phyloP scores from a whole-genome alignment of 1,140 invertebrate species.

The Pentalonia nigronervosa region DNA sequence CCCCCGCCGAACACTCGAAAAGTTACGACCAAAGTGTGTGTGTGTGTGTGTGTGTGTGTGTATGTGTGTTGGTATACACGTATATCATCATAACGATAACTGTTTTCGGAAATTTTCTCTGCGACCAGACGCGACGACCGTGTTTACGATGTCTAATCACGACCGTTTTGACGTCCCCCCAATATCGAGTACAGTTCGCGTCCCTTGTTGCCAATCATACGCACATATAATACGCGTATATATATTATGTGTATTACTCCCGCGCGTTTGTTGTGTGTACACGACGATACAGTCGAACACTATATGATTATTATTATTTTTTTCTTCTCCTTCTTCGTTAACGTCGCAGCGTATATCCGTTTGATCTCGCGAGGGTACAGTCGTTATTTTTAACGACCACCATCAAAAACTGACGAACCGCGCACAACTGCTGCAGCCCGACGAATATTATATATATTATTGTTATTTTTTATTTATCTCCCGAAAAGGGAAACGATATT shows the following conservation, averaged over 20 bases:
- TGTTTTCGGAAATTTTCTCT: slow-evolving; percentile 20
- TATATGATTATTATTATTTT: slow-evolving; percentile 35
- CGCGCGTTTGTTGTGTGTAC: neutral
- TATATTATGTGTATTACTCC: neutral
- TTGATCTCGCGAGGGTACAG: slow-evolving; percentile 29
- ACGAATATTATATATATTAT: neutral
- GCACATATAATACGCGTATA: neutral
- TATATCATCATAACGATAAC: neutral
- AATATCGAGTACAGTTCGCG: neutral
- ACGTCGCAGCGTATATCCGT: slow-evolving; percentile 37
- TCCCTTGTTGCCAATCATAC: neutral
- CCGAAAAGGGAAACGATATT: slow-evolving; percentile 41
- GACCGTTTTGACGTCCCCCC: neutral
- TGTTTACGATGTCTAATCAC: slow-evolving; percentile 36
- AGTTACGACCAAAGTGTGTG: neutral
- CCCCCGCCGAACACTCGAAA: neutral
- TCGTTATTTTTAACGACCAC: slow-evolving; percentile 58
- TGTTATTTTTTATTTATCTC: neutral
- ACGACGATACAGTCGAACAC: neutral
- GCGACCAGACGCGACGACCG: neutral
- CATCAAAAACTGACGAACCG: slow-evolving; percentile 56
- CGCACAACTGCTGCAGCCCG: slow-evolving; percentile 14
- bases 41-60: too few species aligned
- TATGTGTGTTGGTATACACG: too few species aligned
- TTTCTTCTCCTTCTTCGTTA: slow-evolving; percentile 30